A percentile compares a stretch with the other conserved stretches of the same genome.
These are phyloP conservation scores for Speoplatyrhinus poulsoni DNA, from an alignment of 2,113 vertebrate species.

Conservation along the genomic window DNA sequence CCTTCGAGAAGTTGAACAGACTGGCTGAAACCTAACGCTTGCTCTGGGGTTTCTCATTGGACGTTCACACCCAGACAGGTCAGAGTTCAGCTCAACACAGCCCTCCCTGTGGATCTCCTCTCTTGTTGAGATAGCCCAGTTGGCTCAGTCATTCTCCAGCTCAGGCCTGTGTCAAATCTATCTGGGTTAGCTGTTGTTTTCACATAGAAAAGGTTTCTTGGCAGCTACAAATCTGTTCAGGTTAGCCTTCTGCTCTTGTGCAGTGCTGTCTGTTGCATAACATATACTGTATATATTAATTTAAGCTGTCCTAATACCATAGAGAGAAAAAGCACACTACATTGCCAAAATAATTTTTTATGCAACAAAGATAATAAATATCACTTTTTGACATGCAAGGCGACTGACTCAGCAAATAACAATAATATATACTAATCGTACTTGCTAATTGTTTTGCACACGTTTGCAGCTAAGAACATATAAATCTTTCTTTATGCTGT, in stretches of 20 bases:
- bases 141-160: conserved; percentile 26
- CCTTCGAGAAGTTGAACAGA: conserved; percentile 34
- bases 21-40: conserved; percentile 43
- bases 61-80: conserved; percentile 56
- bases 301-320: no score
- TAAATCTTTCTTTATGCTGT: no score
- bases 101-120: conserved; percentile 24
- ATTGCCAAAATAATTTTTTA: no score
- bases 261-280: neutral
- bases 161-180: conserved; percentile 19
- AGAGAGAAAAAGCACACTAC: no score
- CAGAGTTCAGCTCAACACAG: conserved; percentile 49
- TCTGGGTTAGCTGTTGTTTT: conserved; percentile 18
- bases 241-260: conserved; percentile 2
- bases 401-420: no score
- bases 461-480: no score
- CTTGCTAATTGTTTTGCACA: no score
- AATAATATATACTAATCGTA: no score
- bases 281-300: no score
- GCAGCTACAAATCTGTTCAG: neutral
- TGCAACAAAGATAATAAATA: no score
- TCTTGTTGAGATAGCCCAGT: conserved; percentile 24
- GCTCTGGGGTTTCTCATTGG: conserved; percentile 54
- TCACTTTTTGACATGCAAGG: no score
- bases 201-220: neutral